phyloP scores from a whole-genome alignment of 2,113 vertebrate genomes.

The Haemorhous mexicanus region DNA sequence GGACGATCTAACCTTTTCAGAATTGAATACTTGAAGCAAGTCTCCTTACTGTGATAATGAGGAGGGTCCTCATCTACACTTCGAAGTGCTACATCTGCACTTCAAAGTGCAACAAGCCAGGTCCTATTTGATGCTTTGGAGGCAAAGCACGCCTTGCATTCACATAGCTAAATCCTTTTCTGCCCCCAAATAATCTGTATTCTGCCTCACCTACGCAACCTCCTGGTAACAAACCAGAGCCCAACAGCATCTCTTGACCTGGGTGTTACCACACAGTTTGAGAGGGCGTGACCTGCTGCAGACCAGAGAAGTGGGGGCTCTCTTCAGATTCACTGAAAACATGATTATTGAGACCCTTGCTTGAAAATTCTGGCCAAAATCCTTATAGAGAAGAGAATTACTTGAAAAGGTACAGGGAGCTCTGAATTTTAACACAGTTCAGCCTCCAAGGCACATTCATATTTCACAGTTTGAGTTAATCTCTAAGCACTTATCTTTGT shows the following conservation, averaged over 20 bases:
- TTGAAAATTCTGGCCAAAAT: not conserved
- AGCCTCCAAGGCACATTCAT: not conserved
- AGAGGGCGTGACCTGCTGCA: accelerated
- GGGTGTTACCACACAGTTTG: not conserved
- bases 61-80: not conserved
- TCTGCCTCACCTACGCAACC: not conserved
- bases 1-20: not conserved
- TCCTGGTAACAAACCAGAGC: not conserved
- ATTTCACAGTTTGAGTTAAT: not conserved
- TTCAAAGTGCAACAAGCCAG: not conserved
- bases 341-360: not conserved
- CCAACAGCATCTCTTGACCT: not conserved
- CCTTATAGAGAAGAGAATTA: not conserved
- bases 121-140: not conserved
- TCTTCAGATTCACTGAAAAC: not conserved
- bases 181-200: not conserved
- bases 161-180: not conserved
- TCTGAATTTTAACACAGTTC: not conserved
- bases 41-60: not conserved
- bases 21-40: not conserved
- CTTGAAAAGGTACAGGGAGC: not conserved
- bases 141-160: not conserved
- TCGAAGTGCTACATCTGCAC: not conserved
- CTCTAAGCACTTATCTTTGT: not conserved
- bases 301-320: not conserved